phyloP scores from a whole-genome alignment of 2,888 invertebrate species.

The Drosophila limbata region DNA sequence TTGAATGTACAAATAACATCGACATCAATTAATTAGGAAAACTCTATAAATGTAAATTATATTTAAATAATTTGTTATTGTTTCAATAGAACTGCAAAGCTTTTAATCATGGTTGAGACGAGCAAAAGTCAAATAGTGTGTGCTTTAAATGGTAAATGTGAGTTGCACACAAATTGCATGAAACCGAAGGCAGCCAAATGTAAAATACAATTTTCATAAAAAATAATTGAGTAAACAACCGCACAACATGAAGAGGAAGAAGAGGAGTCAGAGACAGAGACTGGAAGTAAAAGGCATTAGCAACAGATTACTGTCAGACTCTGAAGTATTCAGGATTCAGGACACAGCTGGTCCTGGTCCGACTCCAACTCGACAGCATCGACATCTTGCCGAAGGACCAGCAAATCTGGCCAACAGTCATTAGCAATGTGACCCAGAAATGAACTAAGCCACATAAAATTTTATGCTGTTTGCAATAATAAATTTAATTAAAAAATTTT shows the following conservation, averaged over 20 bases:
- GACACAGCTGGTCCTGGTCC: slow-evolving; percentile 16
- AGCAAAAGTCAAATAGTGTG: not conserved
- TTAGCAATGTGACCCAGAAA: slow-evolving; percentile 75
- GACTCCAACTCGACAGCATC: slow-evolving; percentile 3
- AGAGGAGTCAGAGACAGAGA: not conserved
- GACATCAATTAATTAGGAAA: slow-evolving; percentile 1
- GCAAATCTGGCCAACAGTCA: slow-evolving; percentile 47
- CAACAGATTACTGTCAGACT: slow-evolving; percentile 59
- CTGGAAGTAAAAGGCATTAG: slow-evolving; percentile 62
- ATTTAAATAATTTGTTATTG: not conserved
- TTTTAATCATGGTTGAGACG: not conserved
- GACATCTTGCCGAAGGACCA: slow-evolving; percentile 30
- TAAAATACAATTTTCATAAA: slow-evolving; percentile 61
- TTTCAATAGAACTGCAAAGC: not conserved
- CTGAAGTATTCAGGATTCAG: slow-evolving; percentile 11
- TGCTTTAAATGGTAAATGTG: slow-evolving; percentile 16
- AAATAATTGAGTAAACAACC: slow-evolving; percentile 63
- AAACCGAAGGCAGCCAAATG: slow-evolving; percentile 38
- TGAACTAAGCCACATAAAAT: slow-evolving; percentile 69
- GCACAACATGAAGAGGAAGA: slow-evolving; percentile 12
- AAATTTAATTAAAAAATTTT: slow-evolving; percentile 76
- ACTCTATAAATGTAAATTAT: not conserved
- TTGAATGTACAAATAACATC: slow-evolving; percentile 25
- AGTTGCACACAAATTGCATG: slow-evolving; percentile 35
- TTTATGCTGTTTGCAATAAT: slow-evolving; percentile 73